A percentile compares a stretch with the other conserved stretches of the same genome.
These are phyloP conservation scores for Edolisoma coerulescens DNA, from an alignment of 2,113 vertebrate species.

Conservation along the genomic window DNA sequence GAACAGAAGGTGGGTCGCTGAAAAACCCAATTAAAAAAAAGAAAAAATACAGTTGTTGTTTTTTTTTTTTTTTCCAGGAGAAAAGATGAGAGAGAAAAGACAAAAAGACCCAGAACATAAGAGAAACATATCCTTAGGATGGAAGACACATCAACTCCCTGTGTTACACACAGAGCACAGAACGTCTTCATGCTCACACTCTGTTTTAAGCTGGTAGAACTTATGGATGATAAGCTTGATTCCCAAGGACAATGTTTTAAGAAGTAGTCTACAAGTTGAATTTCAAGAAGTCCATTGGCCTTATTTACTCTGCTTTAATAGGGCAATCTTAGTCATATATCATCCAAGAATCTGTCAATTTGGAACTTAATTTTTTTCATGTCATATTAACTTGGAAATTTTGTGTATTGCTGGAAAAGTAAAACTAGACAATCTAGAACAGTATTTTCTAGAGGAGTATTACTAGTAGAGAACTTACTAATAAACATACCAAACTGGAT, in stretches of 20 bases:
- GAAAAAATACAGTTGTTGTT: background rate
- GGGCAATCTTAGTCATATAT: background rate
- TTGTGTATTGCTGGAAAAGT: background rate
- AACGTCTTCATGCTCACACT: background rate
- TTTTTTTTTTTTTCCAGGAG: background rate
- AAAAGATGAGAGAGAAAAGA: background rate
- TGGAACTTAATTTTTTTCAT: background rate
- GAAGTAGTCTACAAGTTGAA: background rate
- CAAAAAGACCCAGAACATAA: background rate
- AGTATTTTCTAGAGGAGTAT: background rate
- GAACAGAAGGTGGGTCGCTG: background rate
- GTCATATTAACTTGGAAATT: background rate
- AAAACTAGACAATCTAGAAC: background rate
- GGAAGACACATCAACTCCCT: background rate
- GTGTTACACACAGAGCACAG: background rate
- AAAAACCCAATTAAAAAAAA: background rate
- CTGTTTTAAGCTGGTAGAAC: background rate
- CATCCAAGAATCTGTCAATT: background rate
- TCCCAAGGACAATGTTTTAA: background rate
- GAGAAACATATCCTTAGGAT: background rate
- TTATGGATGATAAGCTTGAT: background rate
- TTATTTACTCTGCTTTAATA: background rate
- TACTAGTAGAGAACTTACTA: background rate
- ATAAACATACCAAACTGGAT: background rate
- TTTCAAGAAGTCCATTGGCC: background rate